Percentiles rank a stretch among this genome's conserved stretches.
Conservation (phyloP, 2,113 vertebrate species). For the Lanius collurio region DNA sequence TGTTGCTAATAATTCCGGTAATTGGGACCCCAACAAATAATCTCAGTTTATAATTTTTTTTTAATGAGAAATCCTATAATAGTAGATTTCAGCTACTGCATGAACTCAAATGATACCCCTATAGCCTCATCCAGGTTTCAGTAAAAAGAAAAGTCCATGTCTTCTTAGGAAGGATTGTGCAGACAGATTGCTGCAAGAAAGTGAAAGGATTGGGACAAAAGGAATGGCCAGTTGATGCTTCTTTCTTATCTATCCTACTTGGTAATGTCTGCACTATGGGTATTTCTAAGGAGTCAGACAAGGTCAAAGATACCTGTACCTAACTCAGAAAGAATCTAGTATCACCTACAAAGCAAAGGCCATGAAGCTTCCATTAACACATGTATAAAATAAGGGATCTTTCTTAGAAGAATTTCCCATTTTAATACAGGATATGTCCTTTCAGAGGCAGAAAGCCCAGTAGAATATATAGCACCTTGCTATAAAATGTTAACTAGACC, state of each 20-base stretch:
- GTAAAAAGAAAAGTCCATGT: not conserved
- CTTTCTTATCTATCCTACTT: not conserved
- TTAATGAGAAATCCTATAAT: not conserved
- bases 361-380: not conserved
- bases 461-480: not conserved
- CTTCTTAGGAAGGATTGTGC: not conserved
- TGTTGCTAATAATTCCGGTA: not conserved
- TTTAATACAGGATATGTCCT: not conserved
- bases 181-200: not conserved
- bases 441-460: not conserved
- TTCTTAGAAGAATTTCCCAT: not conserved
- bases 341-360: not conserved
- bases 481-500: not conserved
- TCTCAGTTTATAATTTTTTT: not conserved
- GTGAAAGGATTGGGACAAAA: not conserved
- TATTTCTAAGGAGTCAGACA: not conserved
- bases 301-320: not conserved
- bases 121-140: not conserved
- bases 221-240: not conserved
- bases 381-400: not conserved
- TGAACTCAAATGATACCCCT: not conserved
- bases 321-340: not conserved
- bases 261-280: not conserved
- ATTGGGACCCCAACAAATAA: not conserved
- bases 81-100: not conserved